Evolutionary conservation across 2,888 invertebrate genomes (phyloP), one percentile per base, ranked within the genome.

Genomic region (Eupelmus urozonus): DNA sequence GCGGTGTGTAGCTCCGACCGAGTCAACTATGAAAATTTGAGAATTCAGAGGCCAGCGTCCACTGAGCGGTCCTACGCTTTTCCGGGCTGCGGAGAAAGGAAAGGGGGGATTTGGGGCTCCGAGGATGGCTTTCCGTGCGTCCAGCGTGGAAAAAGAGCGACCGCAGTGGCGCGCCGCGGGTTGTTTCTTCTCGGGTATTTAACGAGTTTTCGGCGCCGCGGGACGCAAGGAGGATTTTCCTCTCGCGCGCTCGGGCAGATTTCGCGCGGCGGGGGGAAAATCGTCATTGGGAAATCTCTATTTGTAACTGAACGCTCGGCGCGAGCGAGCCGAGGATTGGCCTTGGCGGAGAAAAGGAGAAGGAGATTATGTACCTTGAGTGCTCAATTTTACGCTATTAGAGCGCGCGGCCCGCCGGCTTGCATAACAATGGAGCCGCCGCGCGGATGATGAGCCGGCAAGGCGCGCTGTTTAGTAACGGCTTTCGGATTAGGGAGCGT

Each of bases 351-450:
- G 29, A 49, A 67, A 57, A 57, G 42, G 20, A 29, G 55, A 57
- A 51, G n/a, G 25, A 20, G 20, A 65, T 18, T 49, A 49, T 16
- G 40, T 40, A n/a, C n/a, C 60, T 42, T 34, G 65, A 74, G 71
- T 42, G 71, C 59, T 75, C 75, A 66, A 79, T 79, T 79, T 75
- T 79, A 71, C 20, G 66, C 59, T 67, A 55, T 75, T 75, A 79
- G 59, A 49, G 11, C 13, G 27, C n/a, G n/a, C n/a, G n/a, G n/a
- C n/a, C n/a, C n/a, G 20, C 18, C 16, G 45, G 59, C 29, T 70
- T 69, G 63, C 63, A 34, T 74, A 74, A 78, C 78, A 78, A 78
- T 78, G 23, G 53, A 2, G 42, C n/a, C n/a, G n/a, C n/a, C n/a
- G n/a, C n/a, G 25, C 20, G 13, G 45, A 76, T 67, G 55, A 69